Evolutionary conservation across 2,113 vertebrate species (phyloP).

Genomic region (Aptenodytes forsteri): DNA sequence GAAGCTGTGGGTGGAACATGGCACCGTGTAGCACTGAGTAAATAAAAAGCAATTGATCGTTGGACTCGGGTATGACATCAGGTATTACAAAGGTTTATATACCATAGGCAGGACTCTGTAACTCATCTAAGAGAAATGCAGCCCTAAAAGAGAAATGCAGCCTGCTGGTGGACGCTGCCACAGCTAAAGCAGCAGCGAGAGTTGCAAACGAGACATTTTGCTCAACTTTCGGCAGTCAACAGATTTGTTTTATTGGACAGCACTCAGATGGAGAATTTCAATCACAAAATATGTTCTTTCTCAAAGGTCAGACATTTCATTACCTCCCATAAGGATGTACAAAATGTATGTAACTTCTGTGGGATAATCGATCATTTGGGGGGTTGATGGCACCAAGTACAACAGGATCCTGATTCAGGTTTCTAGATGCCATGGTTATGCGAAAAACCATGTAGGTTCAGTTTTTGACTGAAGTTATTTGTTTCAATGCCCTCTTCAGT

Average conservation of each 20-base stretch:
- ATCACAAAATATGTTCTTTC: not conserved
- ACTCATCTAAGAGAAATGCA: not conserved
- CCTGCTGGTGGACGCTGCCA: not conserved
- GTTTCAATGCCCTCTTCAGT: not conserved
- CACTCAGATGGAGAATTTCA: not conserved
- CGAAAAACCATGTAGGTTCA: fast-evolving
- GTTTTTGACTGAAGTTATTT: not conserved
- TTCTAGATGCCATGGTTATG: not conserved
- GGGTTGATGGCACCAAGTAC: fast-evolving
- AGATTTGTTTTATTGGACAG: not conserved
- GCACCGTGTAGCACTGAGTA: not conserved
- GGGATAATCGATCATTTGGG: not conserved
- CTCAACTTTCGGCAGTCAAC: not conserved
- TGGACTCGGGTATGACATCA: slow-evolving; percentile 30
- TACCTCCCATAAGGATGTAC: not conserved
- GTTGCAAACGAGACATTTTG: not conserved
- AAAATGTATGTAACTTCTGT: not conserved
- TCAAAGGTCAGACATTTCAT: not conserved
- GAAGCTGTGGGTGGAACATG: slow-evolving; percentile 8
- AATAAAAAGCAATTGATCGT: slow-evolving; percentile 37
- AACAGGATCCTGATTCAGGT: not conserved
- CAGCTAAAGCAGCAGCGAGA: not conserved
- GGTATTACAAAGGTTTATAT: not conserved
- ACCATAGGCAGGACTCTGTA: not conserved
- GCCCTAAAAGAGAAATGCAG: not conserved